A percentile compares a stretch with the other conserved stretches of the same genome.
These are phyloP conservation scores for Trinectes maculatus DNA, from an alignment of 2,113 vertebrate genomes.

Conservation along the genomic window DNA sequence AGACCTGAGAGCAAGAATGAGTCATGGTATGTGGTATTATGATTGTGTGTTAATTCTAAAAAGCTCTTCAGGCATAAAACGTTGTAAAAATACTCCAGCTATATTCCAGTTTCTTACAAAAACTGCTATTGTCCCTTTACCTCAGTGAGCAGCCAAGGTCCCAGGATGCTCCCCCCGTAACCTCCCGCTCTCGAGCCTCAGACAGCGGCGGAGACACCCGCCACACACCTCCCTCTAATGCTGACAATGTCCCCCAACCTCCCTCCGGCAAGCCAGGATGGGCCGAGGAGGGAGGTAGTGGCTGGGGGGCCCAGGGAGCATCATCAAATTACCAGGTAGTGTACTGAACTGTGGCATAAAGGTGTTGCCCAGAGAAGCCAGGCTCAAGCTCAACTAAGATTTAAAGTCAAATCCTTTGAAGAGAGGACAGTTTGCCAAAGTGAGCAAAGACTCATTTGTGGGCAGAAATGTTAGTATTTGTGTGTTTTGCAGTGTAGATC, in stretches of 20 bases:
- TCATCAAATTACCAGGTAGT: conserved; percentile 84
- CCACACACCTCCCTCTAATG: conserved; percentile 79
- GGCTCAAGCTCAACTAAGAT: background rate
- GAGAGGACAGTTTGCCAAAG: background rate
- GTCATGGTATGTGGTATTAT: conserved; percentile 71
- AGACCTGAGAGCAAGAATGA: conserved; percentile 77
- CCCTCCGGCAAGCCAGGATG: conserved; percentile 86
- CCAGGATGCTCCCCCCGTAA: conserved; percentile 67
- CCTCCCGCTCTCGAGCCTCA: conserved; percentile 70
- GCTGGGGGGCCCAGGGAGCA: conserved; percentile 77
- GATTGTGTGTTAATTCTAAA: background rate
- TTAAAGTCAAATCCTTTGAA: background rate
- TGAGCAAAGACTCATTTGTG: conserved; percentile 2
- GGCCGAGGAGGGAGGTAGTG: conserved; percentile 84
- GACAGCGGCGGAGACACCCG: conserved; percentile 76
- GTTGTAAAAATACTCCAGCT: background rate
- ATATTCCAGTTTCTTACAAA: background rate
- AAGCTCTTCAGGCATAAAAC: background rate
- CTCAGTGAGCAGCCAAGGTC: conserved; percentile 74
- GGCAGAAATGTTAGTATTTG: conserved; percentile 14
- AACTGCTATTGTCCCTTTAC: background rate
- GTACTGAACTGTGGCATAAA: background rate
- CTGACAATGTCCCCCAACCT: conserved; percentile 78
- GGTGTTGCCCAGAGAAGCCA: background rate
- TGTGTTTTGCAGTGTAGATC: conserved; percentile 47